These are phyloP conservation scores for Chloromyia formosa DNA, from an alignment of 2,888 invertebrate species.

Conservation along the genomic window DNA sequence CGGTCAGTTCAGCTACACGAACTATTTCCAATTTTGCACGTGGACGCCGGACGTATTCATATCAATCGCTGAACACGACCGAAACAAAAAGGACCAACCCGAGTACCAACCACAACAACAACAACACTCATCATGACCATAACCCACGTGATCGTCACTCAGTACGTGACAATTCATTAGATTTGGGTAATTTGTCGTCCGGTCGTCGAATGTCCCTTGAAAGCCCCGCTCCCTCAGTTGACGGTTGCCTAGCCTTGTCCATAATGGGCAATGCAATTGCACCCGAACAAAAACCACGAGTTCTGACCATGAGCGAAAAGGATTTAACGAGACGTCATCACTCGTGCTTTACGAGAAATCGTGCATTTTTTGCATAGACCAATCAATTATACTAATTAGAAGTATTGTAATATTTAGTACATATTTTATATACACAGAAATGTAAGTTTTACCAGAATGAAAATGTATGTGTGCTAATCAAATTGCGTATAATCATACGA, in stretches of 20 bases:
- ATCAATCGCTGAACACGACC: conserved; percentile 50
- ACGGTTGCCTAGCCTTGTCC: conserved; percentile 58
- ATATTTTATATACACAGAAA: neutral
- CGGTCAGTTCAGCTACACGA: conserved; percentile 51
- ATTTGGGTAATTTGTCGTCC: conserved; percentile 50
- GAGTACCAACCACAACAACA: conserved; percentile 32
- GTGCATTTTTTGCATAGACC: conserved; percentile 43
- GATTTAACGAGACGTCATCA: conserved; percentile 64
- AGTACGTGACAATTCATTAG: conserved; percentile 51
- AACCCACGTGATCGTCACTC: conserved; percentile 38
- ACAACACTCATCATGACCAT: neutral
- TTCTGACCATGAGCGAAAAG: conserved; percentile 69
- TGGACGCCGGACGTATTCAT: conserved; percentile 52
- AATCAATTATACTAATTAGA: neutral
- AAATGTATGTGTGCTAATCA: too few species aligned
- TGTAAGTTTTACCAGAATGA: too few species aligned
- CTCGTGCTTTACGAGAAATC: conserved; percentile 42
- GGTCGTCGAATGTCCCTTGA: conserved; percentile 49
- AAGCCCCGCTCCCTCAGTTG: conserved; percentile 45
- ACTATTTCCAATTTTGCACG: conserved; percentile 51
- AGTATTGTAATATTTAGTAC: neutral
- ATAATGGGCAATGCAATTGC: conserved; percentile 69
- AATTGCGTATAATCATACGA: too few species aligned
- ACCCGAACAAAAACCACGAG: conserved; percentile 68
- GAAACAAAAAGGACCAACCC: conserved; percentile 40